Evolutionary conservation across 2,113 vertebrate genomes (phyloP), one percentile per base, ranked within the genome.

Genomic region (Lophotis ruficrista): DNA sequence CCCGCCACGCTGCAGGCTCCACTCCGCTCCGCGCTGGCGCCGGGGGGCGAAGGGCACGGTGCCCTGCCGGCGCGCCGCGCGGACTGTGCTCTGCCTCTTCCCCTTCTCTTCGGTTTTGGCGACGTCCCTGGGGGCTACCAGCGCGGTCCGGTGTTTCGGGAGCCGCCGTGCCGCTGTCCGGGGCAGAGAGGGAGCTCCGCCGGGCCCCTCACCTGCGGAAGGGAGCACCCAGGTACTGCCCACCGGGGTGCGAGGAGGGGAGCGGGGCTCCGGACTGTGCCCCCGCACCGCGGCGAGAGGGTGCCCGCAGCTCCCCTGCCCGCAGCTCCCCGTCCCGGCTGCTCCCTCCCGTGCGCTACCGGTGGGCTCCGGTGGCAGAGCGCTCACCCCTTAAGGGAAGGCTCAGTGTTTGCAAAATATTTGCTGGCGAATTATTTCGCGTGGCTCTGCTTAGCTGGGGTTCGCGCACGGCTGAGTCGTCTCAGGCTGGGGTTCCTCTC

Each of bases 401-500:
- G 77, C 70, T 93, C 94, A 75, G 77, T 90, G 96, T 95, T 97
- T 83, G 94, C 87, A 69, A 80, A 97, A 95, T 90, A 96, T 97
- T 98, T 93, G 94, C 91, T 68, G 14, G 87, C 95, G 61, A 75
- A 88, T 94, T 78, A 88, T 43, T 43, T 94, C 66, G 95, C 33
- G 38, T n/a, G 89, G 76, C 69, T 95, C 37, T 71, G 78, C 88
- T 87, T 30, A 56, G 95, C 69, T 43, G 20, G 31, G 80, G 14
- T 41, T 12, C 17, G 97, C 47, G 87, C 57, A 7, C 43, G 22
- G 43, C 20, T 68, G 30, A 92, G 94, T 96, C 84, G 50, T 38
- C 66, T 73, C 69, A 35, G 91, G 92, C 88, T 72, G 91, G 83
- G 89, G 54, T 17, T 72, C 65, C 80, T n/a, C 94, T 84, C 79